Conservation (phyloP, 1,140 invertebrate genomes). For the Apis dorsata region DNA sequence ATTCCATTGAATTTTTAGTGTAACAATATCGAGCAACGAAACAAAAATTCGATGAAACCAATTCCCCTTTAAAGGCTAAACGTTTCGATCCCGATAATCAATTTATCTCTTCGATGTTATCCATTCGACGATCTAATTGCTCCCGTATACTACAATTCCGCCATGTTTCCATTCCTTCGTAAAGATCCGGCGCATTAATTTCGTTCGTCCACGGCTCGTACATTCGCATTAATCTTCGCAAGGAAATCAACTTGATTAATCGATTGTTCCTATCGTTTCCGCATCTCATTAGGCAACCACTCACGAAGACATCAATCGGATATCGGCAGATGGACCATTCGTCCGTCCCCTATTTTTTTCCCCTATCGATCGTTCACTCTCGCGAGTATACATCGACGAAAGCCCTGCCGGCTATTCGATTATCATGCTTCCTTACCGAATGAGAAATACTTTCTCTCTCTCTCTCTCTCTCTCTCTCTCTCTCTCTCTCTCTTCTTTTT, state of each 20-base stretch:
- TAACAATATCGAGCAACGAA: too few species aligned
- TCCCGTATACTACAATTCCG: background rate
- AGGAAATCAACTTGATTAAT: conserved; percentile 4
- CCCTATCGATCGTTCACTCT: conserved; percentile 43
- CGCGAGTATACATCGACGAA: conserved; percentile 26
- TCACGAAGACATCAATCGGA: conserved; percentile 17
- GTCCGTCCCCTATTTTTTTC: conserved; percentile 4
- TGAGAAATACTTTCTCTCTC: conserved; percentile 2
- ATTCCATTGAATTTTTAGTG: too few species aligned
- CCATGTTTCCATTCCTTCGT: background rate
- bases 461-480: background rate
- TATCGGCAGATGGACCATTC: background rate
- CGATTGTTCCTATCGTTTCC: conserved; percentile 11
- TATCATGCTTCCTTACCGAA: conserved; percentile 9
- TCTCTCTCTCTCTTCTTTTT: background rate
- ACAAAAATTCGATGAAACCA: background rate
- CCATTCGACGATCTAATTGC: background rate
- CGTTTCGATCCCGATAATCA: background rate
- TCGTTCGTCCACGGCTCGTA: background rate
- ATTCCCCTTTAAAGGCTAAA: too few species aligned
- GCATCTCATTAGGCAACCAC: background rate
- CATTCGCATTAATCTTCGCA: background rate
- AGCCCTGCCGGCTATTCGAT: conserved; percentile 33
- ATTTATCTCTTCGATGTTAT: conserved; percentile 1
- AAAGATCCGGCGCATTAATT: background rate